phyloP scores from a whole-genome alignment of 2,797 vertebrate species.

The Strix occidentalis region DNA sequence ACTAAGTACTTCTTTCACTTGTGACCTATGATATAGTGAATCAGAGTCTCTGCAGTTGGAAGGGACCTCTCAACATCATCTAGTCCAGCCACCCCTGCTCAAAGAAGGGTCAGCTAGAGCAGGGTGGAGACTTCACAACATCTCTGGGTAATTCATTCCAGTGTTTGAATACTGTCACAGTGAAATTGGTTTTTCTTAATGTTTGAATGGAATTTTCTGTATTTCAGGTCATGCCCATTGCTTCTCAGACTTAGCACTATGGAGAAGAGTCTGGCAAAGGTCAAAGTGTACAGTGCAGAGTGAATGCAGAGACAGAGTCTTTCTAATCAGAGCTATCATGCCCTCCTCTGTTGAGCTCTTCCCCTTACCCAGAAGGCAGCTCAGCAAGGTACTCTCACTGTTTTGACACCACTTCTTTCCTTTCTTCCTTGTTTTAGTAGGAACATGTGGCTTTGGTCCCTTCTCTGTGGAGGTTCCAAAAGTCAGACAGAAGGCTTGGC shows the following conservation, averaged over 20 bases:
- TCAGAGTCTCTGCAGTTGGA: not conserved
- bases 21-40: not conserved
- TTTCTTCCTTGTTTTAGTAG: not conserved
- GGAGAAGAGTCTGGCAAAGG: not conserved
- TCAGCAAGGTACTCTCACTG: not conserved
- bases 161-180: not conserved
- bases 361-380: not conserved
- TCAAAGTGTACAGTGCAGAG: not conserved
- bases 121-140: not conserved
- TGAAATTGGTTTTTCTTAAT: not conserved
- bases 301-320: not conserved
- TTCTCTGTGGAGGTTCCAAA: not conserved
- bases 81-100: rapidly evolving
- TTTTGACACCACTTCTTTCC: not conserved
- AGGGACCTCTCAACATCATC: not conserved
- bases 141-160: not conserved
- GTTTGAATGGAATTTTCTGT: not conserved
- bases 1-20: not conserved
- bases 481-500: not conserved
- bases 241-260: not conserved
- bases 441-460: not conserved
- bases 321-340: rapidly evolving
- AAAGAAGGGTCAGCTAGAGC: not conserved
- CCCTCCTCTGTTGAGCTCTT: not conserved
- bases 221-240: not conserved